phyloP scores from a whole-genome alignment of 2,888 invertebrate genomes.

The Atethmia centrago region DNA sequence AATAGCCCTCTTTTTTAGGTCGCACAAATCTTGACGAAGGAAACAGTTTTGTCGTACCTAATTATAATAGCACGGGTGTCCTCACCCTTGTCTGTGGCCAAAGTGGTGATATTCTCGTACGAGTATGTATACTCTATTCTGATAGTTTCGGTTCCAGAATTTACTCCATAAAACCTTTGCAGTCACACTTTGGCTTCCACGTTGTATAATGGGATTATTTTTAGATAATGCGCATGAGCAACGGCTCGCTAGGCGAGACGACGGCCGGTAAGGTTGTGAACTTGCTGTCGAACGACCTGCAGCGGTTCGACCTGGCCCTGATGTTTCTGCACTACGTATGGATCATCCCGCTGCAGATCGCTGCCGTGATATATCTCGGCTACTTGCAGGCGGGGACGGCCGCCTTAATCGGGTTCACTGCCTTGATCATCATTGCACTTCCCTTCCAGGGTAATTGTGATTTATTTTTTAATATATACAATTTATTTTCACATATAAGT shows the following conservation, averaged over 20 bases:
- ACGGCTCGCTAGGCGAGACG: constrained; percentile 93
- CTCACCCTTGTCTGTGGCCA: not conserved
- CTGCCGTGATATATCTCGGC: constrained; percentile 93
- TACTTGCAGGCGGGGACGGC: constrained; percentile 92
- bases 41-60: not conserved
- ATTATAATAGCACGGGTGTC: not conserved
- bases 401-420: constrained; percentile 93
- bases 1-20: not conserved
- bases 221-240: constrained; percentile 87
- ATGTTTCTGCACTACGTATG: constrained; percentile 94
- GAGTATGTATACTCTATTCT: not conserved
- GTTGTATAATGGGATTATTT: not conserved
- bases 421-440: constrained; percentile 92
- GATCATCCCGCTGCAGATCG: constrained; percentile 93
- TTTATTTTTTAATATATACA: not conserved
- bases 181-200: not conserved
- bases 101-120: no score
- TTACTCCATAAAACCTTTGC: not conserved
- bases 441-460: constrained; percentile 93
- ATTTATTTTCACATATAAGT: not conserved
- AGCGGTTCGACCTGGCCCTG: constrained; percentile 94
- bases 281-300: constrained; percentile 96
- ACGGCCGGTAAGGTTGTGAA: constrained; percentile 97
- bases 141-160: not conserved
- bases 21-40: not conserved